Conservation (phyloP, 2,113 vertebrate genomes). For the Labrus mixtus region DNA sequence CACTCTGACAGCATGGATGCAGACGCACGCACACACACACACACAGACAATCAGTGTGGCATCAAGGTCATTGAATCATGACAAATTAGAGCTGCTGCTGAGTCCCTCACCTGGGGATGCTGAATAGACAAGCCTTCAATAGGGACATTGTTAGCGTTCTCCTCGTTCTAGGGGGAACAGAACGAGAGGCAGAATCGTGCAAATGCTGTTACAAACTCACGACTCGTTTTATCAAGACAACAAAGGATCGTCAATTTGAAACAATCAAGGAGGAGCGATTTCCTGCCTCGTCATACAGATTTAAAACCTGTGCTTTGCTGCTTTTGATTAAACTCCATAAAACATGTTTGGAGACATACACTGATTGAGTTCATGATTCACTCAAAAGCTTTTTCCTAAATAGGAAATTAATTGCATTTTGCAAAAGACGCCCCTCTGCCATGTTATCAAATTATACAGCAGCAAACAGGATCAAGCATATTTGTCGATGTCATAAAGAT, state of each 20-base stretch:
- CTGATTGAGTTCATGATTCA: conserved; percentile 47
- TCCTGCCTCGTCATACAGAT: neutral
- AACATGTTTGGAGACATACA: conserved; percentile 16
- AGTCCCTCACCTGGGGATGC: conserved; percentile 85
- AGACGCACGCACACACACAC: conserved; percentile 37
- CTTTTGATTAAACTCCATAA: conserved; percentile 28
- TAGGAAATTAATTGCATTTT: conserved; percentile 50
- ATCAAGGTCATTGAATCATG: conserved; percentile 75
- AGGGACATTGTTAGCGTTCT: conserved; percentile 84
- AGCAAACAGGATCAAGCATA: conserved; percentile 23
- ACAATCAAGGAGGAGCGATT: conserved; percentile 22
- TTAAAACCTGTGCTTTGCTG: conserved; percentile 21
- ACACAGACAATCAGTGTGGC: conserved; percentile 46
- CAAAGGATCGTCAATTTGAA: conserved; percentile 31
- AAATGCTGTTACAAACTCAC: conserved; percentile 56
- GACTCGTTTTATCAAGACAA: conserved; percentile 35
- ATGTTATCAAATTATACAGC: conserved; percentile 34
- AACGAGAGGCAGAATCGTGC: conserved; percentile 62
- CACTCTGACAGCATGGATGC: conserved; percentile 2
- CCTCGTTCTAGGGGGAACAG: conserved; percentile 79
- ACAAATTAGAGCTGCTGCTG: conserved; percentile 71
- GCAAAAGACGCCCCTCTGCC: conserved; percentile 41
- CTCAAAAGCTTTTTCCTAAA: conserved; percentile 37
- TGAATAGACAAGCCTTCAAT: conserved; percentile 88
- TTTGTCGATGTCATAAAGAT: neutral